Conservation (phyloP, 2,888 invertebrate species). For the Fragum fragum region DNA sequence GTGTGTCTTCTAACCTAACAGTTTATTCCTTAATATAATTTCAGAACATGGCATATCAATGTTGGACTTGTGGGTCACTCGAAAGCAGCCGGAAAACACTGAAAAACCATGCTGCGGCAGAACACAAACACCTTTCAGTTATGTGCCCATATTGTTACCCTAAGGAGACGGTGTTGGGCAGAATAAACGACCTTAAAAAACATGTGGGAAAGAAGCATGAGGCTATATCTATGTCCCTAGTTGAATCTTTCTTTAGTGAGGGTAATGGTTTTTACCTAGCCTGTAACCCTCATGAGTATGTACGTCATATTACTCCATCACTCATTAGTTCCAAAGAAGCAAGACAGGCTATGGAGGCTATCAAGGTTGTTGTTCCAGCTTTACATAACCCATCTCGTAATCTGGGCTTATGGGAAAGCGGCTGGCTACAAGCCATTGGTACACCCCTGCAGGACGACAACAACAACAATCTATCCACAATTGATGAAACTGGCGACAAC, state of each 20-base stretch:
- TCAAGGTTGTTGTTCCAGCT: not conserved
- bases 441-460: conserved; percentile 6
- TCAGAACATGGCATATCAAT: conserved; percentile 9
- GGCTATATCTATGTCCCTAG: not conserved
- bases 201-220: not conserved
- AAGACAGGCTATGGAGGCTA: conserved; percentile 4
- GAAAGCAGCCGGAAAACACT: not conserved
- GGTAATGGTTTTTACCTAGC: not conserved
- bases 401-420: not conserved
- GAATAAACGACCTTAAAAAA: conserved; percentile 8
- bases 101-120: conserved; percentile 5
- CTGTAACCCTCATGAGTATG: not conserved
- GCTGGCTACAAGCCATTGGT: conserved; percentile 19
- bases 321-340: not conserved
- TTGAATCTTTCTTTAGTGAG: not conserved
- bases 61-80: conserved; percentile 1
- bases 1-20: not conserved
- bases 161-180: not conserved
- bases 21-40: not conserved
- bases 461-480: not conserved
- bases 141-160: conserved; percentile 18
- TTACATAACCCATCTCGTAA: not conserved
- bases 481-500: not conserved
- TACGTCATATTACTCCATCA: not conserved
- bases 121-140: conserved; percentile 9